Percentiles rank a stretch among this genome's conserved stretches.
Conservation (phyloP, 1,140 invertebrate species). For the Galleria mellonella region DNA sequence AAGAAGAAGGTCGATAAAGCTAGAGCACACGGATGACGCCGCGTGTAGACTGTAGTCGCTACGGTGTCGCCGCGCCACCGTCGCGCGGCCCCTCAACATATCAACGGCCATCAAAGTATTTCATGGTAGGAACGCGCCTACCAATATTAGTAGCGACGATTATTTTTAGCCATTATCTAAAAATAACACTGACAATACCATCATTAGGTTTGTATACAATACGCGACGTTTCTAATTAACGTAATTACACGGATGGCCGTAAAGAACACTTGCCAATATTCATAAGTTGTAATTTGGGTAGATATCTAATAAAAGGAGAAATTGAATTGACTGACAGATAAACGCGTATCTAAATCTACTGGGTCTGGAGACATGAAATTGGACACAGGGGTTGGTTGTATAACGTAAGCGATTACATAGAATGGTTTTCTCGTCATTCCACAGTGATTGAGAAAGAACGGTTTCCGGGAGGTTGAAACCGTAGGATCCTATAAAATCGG, state of each 20-base stretch:
- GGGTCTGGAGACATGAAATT: too few species aligned
- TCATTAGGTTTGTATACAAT: constrained; percentile 23
- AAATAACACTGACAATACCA: constrained; percentile 48
- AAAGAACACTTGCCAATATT: too few species aligned
- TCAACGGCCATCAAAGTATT: constrained; percentile 4
- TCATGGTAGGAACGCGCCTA: constrained; percentile 12
- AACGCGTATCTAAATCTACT: too few species aligned
- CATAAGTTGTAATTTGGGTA: too few species aligned
- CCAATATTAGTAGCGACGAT: constrained; percentile 49
- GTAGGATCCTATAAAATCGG: too few species aligned
- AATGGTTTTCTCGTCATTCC: too few species aligned
- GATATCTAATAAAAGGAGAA: too few species aligned
- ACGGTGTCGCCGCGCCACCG: constrained; percentile 18
- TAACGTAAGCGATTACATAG: too few species aligned
- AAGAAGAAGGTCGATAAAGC: constrained; percentile 55
- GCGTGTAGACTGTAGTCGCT: constrained; percentile 14
- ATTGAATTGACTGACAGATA: too few species aligned
- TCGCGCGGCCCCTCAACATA: constrained; percentile 13
- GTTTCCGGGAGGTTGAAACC: too few species aligned
- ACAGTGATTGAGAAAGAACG: too few species aligned
- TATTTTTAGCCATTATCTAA: constrained; percentile 61
- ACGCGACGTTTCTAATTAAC: constrained; percentile 21
- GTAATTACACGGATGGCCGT: neutral
- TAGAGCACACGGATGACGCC: constrained; percentile 18
- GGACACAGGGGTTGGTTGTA: too few species aligned